Conservation (phyloP, 2,797 vertebrate genomes). For the Rhinoraja longicauda region DNA sequence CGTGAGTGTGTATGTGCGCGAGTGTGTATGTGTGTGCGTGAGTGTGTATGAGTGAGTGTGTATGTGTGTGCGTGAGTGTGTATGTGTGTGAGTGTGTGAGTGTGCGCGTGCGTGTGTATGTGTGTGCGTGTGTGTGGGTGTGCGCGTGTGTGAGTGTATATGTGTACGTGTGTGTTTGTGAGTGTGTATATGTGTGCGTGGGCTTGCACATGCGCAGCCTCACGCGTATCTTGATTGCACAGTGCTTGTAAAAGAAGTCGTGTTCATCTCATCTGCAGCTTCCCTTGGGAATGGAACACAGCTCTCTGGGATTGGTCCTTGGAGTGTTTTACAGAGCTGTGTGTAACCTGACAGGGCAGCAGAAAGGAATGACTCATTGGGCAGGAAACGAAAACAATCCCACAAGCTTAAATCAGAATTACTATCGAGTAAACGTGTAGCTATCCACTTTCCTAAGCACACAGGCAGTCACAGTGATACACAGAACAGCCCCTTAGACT, state of each 20-base stretch:
- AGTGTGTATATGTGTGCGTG: background rate
- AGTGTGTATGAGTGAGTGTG: too few relatives aligned
- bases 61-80: too few relatives aligned
- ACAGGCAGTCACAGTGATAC: constrained; percentile 99
- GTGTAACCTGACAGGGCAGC: constrained; percentile 74
- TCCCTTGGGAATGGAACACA: constrained; percentile 48
- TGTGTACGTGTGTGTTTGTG: background rate
- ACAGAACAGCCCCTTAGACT: constrained; percentile 93
- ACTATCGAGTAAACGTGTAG: constrained; percentile 87
- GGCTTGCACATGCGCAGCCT: background rate
- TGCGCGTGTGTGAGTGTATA: too few relatives aligned
- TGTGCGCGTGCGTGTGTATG: too few relatives aligned
- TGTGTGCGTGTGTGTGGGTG: too few relatives aligned
- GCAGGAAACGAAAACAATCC: background rate
- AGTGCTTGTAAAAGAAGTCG: constrained; percentile 91
- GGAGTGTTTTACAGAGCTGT: constrained; percentile 58
- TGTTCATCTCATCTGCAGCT: constrained; percentile 62
- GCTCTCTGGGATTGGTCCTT: constrained; percentile 61
- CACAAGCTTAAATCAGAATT: constrained; percentile 82
- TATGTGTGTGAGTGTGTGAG: too few relatives aligned
- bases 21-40: too few relatives aligned
- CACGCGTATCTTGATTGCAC: constrained; percentile 68
- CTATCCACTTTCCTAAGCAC: constrained; percentile 96
- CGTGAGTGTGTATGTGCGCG: too few relatives aligned
- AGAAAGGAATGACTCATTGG: constrained; percentile 68